Evolutionary conservation across 2,113 vertebrate genomes (phyloP).

Genomic region (Triplophysa rosa): DNA sequence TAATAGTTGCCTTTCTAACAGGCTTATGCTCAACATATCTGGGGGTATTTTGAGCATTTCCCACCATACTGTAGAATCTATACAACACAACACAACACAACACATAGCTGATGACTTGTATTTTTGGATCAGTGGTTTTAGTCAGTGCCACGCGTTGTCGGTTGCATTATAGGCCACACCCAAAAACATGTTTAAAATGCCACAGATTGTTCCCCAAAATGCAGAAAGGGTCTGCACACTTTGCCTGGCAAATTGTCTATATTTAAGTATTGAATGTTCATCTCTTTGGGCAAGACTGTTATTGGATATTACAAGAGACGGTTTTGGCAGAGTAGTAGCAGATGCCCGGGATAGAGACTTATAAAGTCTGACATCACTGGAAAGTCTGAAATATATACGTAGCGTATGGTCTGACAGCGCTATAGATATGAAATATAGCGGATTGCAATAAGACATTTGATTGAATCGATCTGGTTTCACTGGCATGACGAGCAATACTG

Average conservation of each 20-base stretch:
- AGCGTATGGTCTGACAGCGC: not conserved
- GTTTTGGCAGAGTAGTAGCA: conserved; percentile 5
- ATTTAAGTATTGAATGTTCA: conserved; percentile 11
- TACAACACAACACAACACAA: too few species aligned
- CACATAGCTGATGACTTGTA: too few species aligned
- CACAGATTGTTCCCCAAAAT: not conserved
- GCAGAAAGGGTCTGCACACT: not conserved
- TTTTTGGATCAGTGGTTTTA: too few species aligned
- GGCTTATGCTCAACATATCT: conserved; percentile 23
- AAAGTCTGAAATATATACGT: not conserved
- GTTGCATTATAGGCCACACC: too few species aligned
- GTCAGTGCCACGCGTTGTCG: too few species aligned
- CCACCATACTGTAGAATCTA: too few species aligned
- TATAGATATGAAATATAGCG: not conserved
- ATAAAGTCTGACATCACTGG: conserved; percentile 5
- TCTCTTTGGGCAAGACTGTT: not conserved
- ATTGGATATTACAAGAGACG: conserved; percentile 12
- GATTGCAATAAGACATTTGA: not conserved
- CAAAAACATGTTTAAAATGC: too few species aligned
- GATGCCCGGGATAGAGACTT: not conserved
- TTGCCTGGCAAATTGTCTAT: not conserved
- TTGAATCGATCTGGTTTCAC: not conserved
- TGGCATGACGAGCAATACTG: not conserved
- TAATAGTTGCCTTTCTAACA: conserved; percentile 45
- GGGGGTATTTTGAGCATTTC: not conserved